phyloP scores from a whole-genome alignment of 30 jellyfish, hydroid and myxozoan genomes.

The Cassiopea andromeda region DNA sequence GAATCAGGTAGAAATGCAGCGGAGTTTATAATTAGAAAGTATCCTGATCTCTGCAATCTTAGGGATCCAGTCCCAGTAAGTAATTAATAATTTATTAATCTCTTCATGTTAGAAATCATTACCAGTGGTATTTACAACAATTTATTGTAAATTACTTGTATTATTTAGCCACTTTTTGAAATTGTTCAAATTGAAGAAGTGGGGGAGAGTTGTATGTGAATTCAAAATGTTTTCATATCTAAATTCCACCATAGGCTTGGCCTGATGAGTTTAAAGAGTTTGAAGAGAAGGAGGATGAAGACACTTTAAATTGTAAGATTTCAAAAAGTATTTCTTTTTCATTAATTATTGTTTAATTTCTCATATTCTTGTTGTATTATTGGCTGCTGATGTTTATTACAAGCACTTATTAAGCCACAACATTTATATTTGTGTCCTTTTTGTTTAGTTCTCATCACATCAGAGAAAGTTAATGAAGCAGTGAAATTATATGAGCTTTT shows the following conservation, averaged over 20 bases:
- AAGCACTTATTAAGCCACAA: too few species aligned
- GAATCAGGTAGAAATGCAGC: conserved; percentile 94
- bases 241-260: conserved; percentile 53
- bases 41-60: conserved; percentile 83
- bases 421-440: not conserved
- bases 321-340: not conserved
- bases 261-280: conserved; percentile 56
- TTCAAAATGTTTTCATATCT: not conserved
- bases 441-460: conserved; percentile 26
- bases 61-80: conserved; percentile 94
- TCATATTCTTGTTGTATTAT: too few species aligned
- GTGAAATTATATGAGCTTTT: conserved; percentile 45
- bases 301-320: conserved; percentile 38
- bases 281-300: conserved; percentile 61
- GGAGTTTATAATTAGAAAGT: conserved; percentile 77
- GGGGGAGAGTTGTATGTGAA: too few species aligned
- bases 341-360: too few species aligned
- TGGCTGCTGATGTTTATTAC: too few species aligned
- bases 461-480: conserved; percentile 59
- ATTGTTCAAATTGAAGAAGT: too few species aligned
- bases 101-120: too few species aligned
- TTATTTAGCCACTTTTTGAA: too few species aligned
- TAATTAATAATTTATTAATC: not conserved
- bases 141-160: too few species aligned
- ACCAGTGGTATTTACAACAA: too few species aligned